Base-by-base conservation (phyloP, 35 echinoderm and acorn worm species). In the Lytechinus variegatus region DNA sequence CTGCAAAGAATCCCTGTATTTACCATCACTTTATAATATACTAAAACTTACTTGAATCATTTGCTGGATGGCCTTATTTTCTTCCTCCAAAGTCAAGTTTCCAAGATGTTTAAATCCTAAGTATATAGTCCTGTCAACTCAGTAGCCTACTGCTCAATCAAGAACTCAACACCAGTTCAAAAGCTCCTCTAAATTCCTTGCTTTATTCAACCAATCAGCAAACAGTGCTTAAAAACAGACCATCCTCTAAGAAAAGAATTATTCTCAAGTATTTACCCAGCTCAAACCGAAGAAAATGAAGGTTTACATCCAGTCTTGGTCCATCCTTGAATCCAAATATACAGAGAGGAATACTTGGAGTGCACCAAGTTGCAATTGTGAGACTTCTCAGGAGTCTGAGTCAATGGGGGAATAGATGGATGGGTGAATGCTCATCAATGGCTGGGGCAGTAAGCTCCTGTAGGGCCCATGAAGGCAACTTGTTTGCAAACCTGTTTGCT, bases 401-500 rank as follows among this genome's bases (percentile, higher is more conserved):
- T 79, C 66, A 27, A 79, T 79, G 66, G 66, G 66, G 4, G 66
- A 79, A 58, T 9, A 24, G 66, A 79, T 79, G 66, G 66, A 79
- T 5, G 5, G 66, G 19, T 19, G n/a, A 79, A 79, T 24, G 4
- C 14, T n/a, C 4, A 24, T 79, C 66, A 79, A 79, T 24, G 66
- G 61, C 2, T 16, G 66, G 14, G 21, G n/a, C 19, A 13, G 6
- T 6, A 79, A 79, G 66, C 66, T 79, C 16, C 66, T 79, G 66
- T 79, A 79, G 66, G 66, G 66, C 21, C 19, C 66, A 79, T 79
- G 66, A 79, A 79, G 66, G 21, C 19, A 79, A 21, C 66, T 79
- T 79, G 66, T 79, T 79, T 79, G 66, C 66, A 79, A 79, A 79
- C 66, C 66, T 79, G 66, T 79, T 79, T 79, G 66, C 66, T 79